These are phyloP conservation scores for Hylyphantes graminicola DNA, from an alignment of 1,140 invertebrate genomes.

Conservation along the genomic window DNA sequence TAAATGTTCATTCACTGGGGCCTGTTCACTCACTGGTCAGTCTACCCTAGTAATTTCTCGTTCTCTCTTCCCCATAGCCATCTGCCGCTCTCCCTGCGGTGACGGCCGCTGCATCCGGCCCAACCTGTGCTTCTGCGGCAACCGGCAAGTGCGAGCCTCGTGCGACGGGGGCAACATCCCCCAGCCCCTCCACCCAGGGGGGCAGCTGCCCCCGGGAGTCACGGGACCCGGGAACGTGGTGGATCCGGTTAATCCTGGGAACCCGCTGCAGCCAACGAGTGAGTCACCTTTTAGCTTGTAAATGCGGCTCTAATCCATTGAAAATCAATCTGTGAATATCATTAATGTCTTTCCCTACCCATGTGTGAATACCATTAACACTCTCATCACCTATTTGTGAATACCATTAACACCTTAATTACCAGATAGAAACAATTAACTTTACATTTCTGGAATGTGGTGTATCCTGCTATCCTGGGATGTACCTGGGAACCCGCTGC, in stretches of 20 bases:
- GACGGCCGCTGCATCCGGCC: conserved; percentile 82
- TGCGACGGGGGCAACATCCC: no score
- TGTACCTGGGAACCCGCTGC: conserved; percentile 11
- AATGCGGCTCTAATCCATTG: neutral
- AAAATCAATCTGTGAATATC: no score
- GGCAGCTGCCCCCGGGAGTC: neutral
- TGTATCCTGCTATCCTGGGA: no score
- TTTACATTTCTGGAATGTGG: conserved; percentile 21
- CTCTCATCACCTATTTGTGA: no score
- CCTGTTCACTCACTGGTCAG: no score
- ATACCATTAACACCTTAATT: no score
- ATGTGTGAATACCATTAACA: no score
- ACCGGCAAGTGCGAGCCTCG: conserved; percentile 66
- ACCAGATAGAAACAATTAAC: no score
- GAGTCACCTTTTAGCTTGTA: neutral
- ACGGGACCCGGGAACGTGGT: conserved; percentile 22
- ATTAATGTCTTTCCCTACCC: no score
- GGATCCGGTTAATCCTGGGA: conserved; percentile 23
- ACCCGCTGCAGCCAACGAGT: neutral
- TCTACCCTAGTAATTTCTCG: no score
- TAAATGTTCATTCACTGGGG: no score
- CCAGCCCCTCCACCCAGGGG: neutral
- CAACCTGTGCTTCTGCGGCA: conserved; percentile 83
- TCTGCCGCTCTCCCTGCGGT: conserved; percentile 80
- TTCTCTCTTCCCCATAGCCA: conserved; percentile 72